phyloP scores from a whole-genome alignment of 2,888 invertebrate genomes.

The Melipona beecheii region DNA sequence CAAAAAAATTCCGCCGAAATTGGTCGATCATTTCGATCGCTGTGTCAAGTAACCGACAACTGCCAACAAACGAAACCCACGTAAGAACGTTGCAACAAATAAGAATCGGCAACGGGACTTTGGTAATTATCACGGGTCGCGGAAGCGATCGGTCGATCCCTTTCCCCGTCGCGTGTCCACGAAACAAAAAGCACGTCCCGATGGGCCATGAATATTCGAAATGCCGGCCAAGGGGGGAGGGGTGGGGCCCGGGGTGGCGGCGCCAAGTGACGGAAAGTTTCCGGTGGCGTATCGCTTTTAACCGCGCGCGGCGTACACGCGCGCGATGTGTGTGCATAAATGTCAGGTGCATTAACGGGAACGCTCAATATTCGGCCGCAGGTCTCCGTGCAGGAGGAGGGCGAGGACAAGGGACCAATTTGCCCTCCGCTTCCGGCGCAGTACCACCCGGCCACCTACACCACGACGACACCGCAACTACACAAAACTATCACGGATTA shows the following conservation, averaged over 20 bases:
- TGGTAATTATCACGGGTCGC: not conserved
- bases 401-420: conserved; percentile 83
- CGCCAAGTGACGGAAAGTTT: conserved; percentile 51
- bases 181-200: conserved; percentile 13
- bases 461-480: conserved; percentile 79
- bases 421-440: conserved; percentile 82
- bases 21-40: too few relatives aligned
- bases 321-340: conserved; percentile 72
- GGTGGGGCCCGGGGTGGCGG: not conserved
- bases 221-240: not conserved
- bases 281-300: conserved; percentile 70
- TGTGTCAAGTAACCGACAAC: not conserved
- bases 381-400: conserved; percentile 80
- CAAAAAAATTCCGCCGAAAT: too few relatives aligned
- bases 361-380: conserved; percentile 75
- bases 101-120: not conserved
- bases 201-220: conserved; percentile 31
- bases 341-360: conserved; percentile 80
- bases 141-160: not conserved
- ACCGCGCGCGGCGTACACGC: conserved; percentile 49
- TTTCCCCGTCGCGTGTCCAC: not conserved
- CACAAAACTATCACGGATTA: conserved; percentile 81
- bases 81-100: not conserved
- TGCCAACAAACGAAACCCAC: not conserved
- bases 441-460: conserved; percentile 80